These are phyloP conservation scores for Rhabdomys pumilio DNA, from an alignment of 2,797 vertebrate genomes.

Conservation along the genomic window DNA sequence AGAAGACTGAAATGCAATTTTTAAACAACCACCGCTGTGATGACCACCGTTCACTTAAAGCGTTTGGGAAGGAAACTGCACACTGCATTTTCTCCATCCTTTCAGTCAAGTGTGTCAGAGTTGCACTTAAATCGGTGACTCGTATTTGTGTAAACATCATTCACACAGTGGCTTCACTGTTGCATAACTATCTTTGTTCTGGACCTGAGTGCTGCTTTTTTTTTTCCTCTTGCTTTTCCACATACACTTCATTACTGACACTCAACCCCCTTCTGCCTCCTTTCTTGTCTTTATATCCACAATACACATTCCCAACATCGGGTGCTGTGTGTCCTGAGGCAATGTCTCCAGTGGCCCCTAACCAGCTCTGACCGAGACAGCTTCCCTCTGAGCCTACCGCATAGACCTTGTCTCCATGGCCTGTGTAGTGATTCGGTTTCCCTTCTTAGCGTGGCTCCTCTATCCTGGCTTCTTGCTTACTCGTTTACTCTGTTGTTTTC, in stretches of 20 bases:
- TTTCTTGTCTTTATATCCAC: neutral
- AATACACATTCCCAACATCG: neutral
- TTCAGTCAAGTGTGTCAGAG: neutral
- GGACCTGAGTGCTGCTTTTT: neutral
- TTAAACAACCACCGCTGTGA: neutral
- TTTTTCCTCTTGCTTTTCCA: neutral
- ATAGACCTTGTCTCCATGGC: too few species aligned
- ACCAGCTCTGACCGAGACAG: neutral
- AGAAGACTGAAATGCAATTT: neutral
- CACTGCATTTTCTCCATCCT: neutral
- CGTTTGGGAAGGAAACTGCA: neutral
- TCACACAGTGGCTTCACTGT: conserved; percentile 8
- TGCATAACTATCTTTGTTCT: conserved; percentile 53
- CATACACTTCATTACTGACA: neutral
- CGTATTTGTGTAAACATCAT: conserved; percentile 38
- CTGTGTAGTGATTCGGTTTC: neutral
- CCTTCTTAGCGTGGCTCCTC: neutral
- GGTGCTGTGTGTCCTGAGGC: neutral
- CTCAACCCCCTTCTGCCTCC: neutral
- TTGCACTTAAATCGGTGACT: neutral
- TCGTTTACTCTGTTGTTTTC: neutral
- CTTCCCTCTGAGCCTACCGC: neutral
- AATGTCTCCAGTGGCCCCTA: neutral
- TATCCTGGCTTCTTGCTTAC: neutral
- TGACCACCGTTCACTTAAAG: neutral